phyloP scores from a whole-genome alignment of 2,113 vertebrate species.

The Gavia stellata region DNA sequence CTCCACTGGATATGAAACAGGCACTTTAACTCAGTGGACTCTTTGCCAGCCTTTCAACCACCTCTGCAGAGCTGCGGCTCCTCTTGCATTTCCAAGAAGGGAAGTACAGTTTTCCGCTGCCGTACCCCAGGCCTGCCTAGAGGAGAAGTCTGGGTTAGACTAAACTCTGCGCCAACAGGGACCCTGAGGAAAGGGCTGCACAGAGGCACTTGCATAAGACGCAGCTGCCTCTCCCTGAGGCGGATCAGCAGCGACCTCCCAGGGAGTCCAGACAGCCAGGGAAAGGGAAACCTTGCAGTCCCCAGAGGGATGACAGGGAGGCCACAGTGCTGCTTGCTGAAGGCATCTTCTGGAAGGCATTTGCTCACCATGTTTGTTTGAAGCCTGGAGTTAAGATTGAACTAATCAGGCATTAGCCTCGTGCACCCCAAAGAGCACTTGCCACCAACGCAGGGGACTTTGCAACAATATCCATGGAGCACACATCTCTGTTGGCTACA shows the following conservation, averaged over 20 bases:
- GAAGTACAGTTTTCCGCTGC: background rate
- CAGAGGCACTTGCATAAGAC: background rate
- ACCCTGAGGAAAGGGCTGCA: background rate
- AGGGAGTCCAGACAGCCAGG: background rate
- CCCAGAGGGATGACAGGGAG: background rate
- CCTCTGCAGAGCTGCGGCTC: background rate
- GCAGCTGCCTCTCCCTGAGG: background rate
- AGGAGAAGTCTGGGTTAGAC: background rate
- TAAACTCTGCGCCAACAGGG: background rate
- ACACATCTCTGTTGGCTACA: background rate
- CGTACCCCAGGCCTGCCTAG: background rate
- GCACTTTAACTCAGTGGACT: background rate
- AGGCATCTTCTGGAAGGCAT: background rate
- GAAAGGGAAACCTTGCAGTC: background rate
- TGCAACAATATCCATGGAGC: background rate
- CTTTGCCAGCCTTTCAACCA: background rate
- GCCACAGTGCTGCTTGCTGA: background rate
- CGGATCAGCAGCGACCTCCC: background rate
- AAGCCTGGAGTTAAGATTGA: background rate
- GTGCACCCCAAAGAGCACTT: background rate
- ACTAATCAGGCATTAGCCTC: background rate
- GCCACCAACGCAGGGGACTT: background rate
- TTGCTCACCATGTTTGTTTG: background rate
- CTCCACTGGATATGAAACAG: background rate
- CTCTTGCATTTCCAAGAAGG: background rate